Evolutionary conservation across 1,140 invertebrate genomes (phyloP).

Genomic region (Heliothis subflexa): DNA sequence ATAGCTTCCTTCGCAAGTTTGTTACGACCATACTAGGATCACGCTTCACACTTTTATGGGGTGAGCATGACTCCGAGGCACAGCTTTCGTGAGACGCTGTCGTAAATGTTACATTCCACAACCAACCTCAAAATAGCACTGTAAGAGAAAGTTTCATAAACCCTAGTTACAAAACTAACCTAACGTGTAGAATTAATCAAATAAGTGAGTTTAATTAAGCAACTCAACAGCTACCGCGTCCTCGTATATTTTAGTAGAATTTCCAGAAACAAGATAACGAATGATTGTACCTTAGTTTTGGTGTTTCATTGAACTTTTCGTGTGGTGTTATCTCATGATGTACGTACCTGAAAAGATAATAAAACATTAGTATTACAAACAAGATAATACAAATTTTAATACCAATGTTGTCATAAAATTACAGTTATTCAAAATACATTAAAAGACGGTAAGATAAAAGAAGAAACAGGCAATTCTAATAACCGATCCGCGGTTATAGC

Average conservation of each 20-base stretch:
- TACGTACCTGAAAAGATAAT: slow-evolving; percentile 44
- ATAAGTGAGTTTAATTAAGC: too few species aligned
- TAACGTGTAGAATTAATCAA: neutral
- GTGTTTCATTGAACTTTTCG: neutral
- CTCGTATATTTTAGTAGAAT: too few species aligned
- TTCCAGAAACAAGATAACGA: neutral
- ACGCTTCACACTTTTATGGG: slow-evolving; percentile 20
- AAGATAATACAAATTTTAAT: neutral
- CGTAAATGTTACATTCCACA: slow-evolving; percentile 6
- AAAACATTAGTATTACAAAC: slow-evolving; percentile 1
- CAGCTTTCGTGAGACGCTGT: neutral
- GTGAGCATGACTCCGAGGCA: neutral
- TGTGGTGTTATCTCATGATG: neutral
- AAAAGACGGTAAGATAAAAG: neutral
- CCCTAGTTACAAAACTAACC: neutral
- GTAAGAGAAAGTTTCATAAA: neutral
- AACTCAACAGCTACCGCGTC: too few species aligned
- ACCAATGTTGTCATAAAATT: neutral
- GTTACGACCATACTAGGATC: slow-evolving; percentile 27
- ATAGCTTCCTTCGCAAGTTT: slow-evolving; percentile 40
- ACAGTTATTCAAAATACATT: neutral
- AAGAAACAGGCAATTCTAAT: too few species aligned
- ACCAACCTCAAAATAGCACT: neutral
- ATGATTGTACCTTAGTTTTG: neutral
- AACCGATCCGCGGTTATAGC: too few species aligned